Percentiles rank a stretch among this genome's conserved stretches.
Conservation (phyloP, 2,113 vertebrate species). For the Actinemys pallida region DNA sequence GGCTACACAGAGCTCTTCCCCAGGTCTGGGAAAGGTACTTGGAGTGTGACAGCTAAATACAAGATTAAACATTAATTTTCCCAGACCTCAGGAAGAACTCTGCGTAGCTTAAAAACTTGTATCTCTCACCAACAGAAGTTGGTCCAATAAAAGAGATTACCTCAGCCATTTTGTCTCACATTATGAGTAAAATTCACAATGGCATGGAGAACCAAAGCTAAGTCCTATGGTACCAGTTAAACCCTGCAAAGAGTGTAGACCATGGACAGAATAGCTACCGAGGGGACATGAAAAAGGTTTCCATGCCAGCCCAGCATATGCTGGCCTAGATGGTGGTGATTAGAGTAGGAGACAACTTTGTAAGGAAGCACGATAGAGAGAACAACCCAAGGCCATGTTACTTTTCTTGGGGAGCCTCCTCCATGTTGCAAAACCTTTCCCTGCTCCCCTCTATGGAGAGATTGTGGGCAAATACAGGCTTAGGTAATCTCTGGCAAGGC, state of each 20-base stretch:
- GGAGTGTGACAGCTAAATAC: no score
- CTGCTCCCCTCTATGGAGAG: fast-evolving
- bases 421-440: not conserved
- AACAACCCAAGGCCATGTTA: not conserved
- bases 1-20: not conserved
- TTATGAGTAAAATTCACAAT: not conserved
- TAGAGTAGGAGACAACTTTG: not conserved
- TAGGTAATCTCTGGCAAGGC: fast-evolving
- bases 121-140: not conserved
- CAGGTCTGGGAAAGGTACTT: not conserved
- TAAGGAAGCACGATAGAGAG: not conserved
- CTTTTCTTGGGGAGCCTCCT: not conserved
- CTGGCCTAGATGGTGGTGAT: not conserved
- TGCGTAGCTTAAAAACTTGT: no score
- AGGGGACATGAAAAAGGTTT: not conserved
- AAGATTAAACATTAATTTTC: no score
- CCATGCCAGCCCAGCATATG: fast-evolving
- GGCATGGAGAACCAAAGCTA: not conserved
- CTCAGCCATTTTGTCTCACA: not conserved
- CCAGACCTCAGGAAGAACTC: no score
- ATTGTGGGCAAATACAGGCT: no score
- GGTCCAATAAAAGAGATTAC: not conserved
- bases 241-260: not conserved
- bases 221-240: not conserved
- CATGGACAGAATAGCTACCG: not conserved